phyloP scores from a whole-genome alignment of 2,888 invertebrate species.

The Antheraea yamamai region DNA sequence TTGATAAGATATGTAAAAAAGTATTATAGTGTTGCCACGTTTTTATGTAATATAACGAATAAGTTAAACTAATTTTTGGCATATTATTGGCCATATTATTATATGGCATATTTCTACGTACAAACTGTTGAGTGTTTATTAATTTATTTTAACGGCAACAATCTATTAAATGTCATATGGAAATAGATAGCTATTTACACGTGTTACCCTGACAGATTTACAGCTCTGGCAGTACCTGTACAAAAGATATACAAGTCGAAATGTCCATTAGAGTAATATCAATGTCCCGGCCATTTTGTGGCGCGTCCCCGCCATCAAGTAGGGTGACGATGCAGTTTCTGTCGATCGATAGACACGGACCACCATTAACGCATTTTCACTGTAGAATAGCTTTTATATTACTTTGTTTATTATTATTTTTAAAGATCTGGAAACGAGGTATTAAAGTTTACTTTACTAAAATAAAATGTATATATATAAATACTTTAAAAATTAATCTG shows the following conservation, averaged over 20 bases:
- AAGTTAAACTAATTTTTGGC: too few species aligned
- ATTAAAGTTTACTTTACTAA: background rate
- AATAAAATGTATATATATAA: background rate
- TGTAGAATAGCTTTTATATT: slow-evolving; percentile 1
- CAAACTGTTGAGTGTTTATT: background rate
- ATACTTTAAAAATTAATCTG: too few species aligned
- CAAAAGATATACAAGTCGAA: slow-evolving; percentile 20
- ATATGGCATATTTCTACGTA: too few species aligned
- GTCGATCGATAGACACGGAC: slow-evolving; percentile 51
- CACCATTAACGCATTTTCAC: slow-evolving; percentile 49
- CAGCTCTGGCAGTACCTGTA: slow-evolving; percentile 10
- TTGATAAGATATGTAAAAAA: background rate
- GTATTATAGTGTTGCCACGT: background rate
- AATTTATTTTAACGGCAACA: background rate
- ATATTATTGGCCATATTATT: too few species aligned
- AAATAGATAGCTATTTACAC: background rate
- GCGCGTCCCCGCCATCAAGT: slow-evolving; percentile 60
- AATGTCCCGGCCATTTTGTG: slow-evolving; percentile 46
- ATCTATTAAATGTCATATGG: background rate
- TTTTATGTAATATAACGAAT: background rate
- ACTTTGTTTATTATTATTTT: slow-evolving; percentile 27
- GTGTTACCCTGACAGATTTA: slow-evolving; percentile 1
- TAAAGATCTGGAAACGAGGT: slow-evolving; percentile 1
- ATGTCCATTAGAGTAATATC: slow-evolving; percentile 28
- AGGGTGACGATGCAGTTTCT: slow-evolving; percentile 62